A percentile compares a stretch with the other conserved stretches of the same genome.
These are phyloP conservation scores for Spongilla lacustris DNA, from an alignment of 37 sponge, comb jelly and placozoan species.

Conservation along the genomic window DNA sequence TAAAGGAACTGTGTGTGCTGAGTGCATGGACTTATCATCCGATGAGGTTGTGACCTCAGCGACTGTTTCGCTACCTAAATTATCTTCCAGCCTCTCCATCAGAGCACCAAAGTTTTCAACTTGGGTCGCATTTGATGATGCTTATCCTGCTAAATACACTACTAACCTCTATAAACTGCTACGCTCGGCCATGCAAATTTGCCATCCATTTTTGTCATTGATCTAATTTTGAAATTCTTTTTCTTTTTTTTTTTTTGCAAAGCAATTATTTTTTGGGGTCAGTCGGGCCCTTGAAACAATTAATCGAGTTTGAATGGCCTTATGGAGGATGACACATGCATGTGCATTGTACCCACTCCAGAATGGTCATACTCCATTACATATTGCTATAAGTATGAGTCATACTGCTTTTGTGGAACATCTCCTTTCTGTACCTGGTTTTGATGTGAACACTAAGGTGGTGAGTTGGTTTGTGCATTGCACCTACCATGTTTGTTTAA, in stretches of 20 bases:
- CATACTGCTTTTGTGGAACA: too few relatives aligned
- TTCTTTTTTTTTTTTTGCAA: background rate
- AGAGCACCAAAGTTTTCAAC: background rate
- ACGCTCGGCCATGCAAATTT: background rate
- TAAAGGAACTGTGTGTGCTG: background rate
- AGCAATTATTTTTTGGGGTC: background rate
- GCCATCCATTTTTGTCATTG: background rate
- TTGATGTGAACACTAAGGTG: too few relatives aligned
- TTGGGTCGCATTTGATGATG: background rate
- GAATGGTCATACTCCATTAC: too few relatives aligned
- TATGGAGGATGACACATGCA: background rate
- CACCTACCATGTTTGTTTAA: too few relatives aligned
- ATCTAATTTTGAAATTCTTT: background rate
- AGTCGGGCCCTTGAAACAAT: background rate
- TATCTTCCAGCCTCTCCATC: background rate
- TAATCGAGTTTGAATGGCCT: background rate
- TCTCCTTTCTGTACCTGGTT: too few relatives aligned
- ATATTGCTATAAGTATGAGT: too few relatives aligned
- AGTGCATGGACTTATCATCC: background rate
- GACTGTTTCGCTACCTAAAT: background rate
- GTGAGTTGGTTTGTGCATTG: too few relatives aligned
- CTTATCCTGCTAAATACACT: background rate
- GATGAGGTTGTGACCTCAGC: background rate
- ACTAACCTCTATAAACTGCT: background rate
- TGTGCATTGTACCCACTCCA: too few relatives aligned